phyloP scores from a whole-genome alignment of 2,113 vertebrate species.

The Deroptyus accipitrinus region DNA sequence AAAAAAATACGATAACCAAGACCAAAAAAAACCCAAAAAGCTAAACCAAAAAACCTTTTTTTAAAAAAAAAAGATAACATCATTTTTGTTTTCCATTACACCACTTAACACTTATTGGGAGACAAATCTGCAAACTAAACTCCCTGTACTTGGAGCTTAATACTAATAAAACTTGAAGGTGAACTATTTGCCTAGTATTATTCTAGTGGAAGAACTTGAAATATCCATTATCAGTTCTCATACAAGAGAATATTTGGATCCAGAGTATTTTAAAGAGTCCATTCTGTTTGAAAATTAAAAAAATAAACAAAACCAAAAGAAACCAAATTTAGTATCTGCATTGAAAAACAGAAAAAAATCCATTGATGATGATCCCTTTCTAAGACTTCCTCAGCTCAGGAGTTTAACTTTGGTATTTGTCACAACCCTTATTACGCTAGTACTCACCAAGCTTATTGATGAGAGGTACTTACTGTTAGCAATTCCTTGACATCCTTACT shows the following conservation, averaged over 20 bases:
- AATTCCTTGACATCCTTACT: not conserved
- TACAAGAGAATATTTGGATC: not conserved
- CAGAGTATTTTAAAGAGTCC: not conserved
- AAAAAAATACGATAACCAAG: not conserved
- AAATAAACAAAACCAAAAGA: not conserved
- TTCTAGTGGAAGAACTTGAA: not conserved
- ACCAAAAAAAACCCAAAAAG: too few species aligned
- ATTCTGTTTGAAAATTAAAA: not conserved
- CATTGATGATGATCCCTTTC: not conserved
- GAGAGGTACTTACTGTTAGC: not conserved
- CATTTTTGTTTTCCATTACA: not conserved
- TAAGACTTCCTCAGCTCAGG: not conserved
- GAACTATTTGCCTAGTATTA: not conserved
- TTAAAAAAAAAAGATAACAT: not conserved
- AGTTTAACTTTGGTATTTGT: not conserved
- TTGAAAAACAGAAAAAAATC: not conserved
- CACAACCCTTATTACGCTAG: not conserved
- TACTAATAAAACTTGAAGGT: not conserved
- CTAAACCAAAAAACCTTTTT: too few species aligned
- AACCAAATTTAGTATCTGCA: not conserved
- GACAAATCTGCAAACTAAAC: not conserved
- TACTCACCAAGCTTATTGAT: not conserved
- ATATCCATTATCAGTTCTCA: not conserved
- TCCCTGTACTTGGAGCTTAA: not conserved
- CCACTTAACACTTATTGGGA: fast-evolving